Evolutionary conservation across 2,797 vertebrate genomes (phyloP).

Genomic region (Brotula barbata): DNA sequence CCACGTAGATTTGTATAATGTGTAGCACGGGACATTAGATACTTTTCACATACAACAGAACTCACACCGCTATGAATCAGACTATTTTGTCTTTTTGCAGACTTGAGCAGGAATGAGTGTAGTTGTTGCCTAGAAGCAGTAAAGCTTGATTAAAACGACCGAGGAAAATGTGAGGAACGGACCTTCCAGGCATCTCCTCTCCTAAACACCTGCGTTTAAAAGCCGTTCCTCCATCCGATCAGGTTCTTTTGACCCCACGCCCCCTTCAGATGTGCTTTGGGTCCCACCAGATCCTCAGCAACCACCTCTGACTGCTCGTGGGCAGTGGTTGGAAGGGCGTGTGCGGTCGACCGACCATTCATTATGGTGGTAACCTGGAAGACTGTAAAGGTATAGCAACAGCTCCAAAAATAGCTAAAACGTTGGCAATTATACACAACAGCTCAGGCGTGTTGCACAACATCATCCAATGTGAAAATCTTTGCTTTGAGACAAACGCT

Average conservation of each 20-base stretch:
- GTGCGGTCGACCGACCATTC: slow-evolving; percentile 34
- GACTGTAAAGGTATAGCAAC: too few relatives aligned
- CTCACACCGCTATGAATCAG: slow-evolving; percentile 12
- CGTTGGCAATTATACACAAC: slow-evolving; percentile 12
- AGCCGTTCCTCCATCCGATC: slow-evolving; percentile 42
- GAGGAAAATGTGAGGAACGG: slow-evolving; percentile 14
- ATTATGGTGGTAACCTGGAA: slow-evolving; percentile 30
- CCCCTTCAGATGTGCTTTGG: slow-evolving; percentile 30
- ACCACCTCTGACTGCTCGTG: slow-evolving; percentile 23
- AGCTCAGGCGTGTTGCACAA: background rate
- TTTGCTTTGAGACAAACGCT: slow-evolving; percentile 44
- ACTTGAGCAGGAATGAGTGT: slow-evolving; percentile 3
- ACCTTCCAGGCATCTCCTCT: slow-evolving; percentile 50
- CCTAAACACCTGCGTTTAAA: slow-evolving; percentile 52
- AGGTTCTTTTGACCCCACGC: slow-evolving; percentile 38
- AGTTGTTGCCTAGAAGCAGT: slow-evolving; percentile 20
- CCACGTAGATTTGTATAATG: too few relatives aligned
- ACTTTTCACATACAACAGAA: slow-evolving; percentile 7
- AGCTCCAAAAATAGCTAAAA: slow-evolving; percentile 11
- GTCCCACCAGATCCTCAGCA: slow-evolving; percentile 23
- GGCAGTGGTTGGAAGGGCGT: background rate
- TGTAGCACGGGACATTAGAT: background rate
- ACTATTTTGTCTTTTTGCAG: slow-evolving; percentile 18
- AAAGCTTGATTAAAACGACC: slow-evolving; percentile 20
- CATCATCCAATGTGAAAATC: slow-evolving; percentile 11